Percentiles rank a stretch among this genome's conserved stretches.
These are phyloP conservation scores for Epizoanthus illoricatus DNA, from an alignment of 92 coral and sea anemone genomes.

Conservation along the genomic window DNA sequence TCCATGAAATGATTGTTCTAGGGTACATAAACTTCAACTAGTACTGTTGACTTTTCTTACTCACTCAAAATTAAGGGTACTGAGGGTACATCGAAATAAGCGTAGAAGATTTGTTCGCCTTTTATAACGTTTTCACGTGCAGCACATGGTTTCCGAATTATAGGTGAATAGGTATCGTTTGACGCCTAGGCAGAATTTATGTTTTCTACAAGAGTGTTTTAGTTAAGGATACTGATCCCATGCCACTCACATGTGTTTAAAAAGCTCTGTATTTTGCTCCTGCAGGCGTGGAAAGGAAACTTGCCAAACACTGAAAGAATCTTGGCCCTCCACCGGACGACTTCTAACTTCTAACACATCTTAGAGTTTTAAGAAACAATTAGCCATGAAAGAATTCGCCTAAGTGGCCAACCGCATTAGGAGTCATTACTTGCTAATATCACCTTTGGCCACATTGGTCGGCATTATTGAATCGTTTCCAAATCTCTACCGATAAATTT, in stretches of 20 bases:
- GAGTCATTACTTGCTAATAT: conserved; percentile 44
- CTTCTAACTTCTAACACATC: background rate
- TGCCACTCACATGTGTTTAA: conserved; percentile 3
- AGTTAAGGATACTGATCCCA: background rate
- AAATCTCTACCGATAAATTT: background rate
- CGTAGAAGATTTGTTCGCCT: background rate
- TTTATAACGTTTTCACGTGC: conserved; percentile 7
- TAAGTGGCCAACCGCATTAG: conserved; percentile 33
- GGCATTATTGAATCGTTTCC: conserved; percentile 1
- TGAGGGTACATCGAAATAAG: no score
- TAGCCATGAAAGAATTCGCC: conserved; percentile 28
- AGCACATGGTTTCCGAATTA: conserved; percentile 43
- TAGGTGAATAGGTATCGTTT: conserved; percentile 37
- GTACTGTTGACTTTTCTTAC: background rate
- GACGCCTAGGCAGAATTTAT: conserved; percentile 22
- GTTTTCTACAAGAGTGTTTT: conserved; percentile 6
- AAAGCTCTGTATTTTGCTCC: conserved; percentile 9
- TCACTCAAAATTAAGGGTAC: background rate
- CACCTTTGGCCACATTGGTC: conserved; percentile 45
- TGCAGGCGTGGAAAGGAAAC: conserved; percentile 7
- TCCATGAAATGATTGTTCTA: background rate
- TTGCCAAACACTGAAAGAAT: background rate
- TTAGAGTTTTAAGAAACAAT: background rate
- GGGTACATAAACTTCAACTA: background rate
- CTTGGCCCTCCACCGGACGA: background rate